phyloP scores from a whole-genome alignment of 1,140 invertebrate species.

The Leptopilina clavipes region DNA sequence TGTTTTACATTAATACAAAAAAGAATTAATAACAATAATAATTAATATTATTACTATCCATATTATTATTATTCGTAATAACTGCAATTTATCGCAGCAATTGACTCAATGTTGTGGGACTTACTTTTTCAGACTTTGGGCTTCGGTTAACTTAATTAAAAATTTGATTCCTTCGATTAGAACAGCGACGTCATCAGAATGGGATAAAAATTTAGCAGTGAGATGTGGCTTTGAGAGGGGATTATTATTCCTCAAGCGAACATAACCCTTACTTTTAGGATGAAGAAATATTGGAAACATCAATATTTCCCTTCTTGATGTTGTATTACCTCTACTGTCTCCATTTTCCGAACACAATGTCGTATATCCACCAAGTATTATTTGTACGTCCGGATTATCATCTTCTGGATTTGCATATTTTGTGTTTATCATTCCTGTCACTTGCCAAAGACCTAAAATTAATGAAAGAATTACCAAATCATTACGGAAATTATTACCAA shows the following conservation, averaged over 20 bases:
- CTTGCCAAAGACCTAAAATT: constrained; percentile 69
- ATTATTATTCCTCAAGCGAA: constrained; percentile 83
- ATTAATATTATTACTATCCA: too few relatives aligned
- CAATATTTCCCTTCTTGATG: constrained; percentile 82
- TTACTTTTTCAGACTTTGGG: constrained; percentile 80
- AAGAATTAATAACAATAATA: too few relatives aligned
- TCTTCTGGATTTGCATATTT: constrained; percentile 80
- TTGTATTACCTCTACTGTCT: constrained; percentile 70
- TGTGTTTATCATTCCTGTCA: constrained; percentile 88
- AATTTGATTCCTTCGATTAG: constrained; percentile 87
- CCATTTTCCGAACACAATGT: constrained; percentile 84
- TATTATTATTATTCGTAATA: too few relatives aligned
- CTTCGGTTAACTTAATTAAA: constrained; percentile 80
- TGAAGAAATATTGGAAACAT: constrained; percentile 83
- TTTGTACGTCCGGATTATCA: constrained; percentile 85
- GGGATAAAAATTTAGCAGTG: constrained; percentile 87
- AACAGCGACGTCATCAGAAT: constrained; percentile 83
- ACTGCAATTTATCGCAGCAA: too few relatives aligned
- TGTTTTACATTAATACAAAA: too few relatives aligned
- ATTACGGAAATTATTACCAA: too few relatives aligned
- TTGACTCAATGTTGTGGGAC: too few relatives aligned
- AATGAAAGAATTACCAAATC: too few relatives aligned
- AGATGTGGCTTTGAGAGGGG: constrained; percentile 88
- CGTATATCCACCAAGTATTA: constrained; percentile 89
- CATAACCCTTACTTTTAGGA: constrained; percentile 87